Evolutionary conservation across 1,140 invertebrate species (phyloP).

Genomic region (Pachyrhynchus sulphureomaculatus): DNA sequence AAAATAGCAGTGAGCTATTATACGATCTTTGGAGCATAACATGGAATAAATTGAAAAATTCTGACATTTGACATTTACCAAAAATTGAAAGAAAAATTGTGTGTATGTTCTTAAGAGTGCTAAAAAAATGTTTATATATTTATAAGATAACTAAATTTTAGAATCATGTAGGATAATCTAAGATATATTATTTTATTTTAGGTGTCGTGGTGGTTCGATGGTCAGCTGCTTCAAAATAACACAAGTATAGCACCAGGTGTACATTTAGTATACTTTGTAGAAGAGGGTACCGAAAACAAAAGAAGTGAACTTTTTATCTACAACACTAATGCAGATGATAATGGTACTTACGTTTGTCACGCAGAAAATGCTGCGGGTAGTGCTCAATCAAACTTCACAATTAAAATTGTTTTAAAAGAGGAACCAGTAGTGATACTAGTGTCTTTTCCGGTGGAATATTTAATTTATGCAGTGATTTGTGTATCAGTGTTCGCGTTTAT

Average conservation of each 20-base stretch:
- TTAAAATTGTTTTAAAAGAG: slow-evolving; percentile 71
- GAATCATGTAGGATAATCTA: no score
- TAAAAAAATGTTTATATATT: no score
- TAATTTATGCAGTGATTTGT: slow-evolving; percentile 64
- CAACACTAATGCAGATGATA: slow-evolving; percentile 71
- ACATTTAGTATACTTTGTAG: slow-evolving; percentile 66
- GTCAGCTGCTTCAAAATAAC: slow-evolving; percentile 71
- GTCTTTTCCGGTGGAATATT: slow-evolving; percentile 66
- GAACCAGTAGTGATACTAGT: slow-evolving; percentile 66
- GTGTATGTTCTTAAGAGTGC: no score
- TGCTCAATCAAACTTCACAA: slow-evolving; percentile 73
- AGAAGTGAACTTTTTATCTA: slow-evolving; percentile 74
- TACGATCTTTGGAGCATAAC: no score
- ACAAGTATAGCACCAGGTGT: slow-evolving; percentile 63
- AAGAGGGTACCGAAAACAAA: slow-evolving; percentile 69
- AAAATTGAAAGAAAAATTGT: no score
- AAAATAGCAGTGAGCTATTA: no score
- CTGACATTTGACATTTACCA: no score
- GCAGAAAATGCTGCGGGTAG: slow-evolving; percentile 81
- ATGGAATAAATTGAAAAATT: no score
- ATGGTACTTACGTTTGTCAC: slow-evolving; percentile 78
- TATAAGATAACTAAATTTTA: no score
- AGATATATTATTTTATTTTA: no score
- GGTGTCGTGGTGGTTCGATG: slow-evolving; percentile 78
- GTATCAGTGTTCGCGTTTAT: slow-evolving; percentile 58